Base-by-base conservation (phyloP, 2,888 invertebrate species). In the Eupithecia tripunctaria region DNA sequence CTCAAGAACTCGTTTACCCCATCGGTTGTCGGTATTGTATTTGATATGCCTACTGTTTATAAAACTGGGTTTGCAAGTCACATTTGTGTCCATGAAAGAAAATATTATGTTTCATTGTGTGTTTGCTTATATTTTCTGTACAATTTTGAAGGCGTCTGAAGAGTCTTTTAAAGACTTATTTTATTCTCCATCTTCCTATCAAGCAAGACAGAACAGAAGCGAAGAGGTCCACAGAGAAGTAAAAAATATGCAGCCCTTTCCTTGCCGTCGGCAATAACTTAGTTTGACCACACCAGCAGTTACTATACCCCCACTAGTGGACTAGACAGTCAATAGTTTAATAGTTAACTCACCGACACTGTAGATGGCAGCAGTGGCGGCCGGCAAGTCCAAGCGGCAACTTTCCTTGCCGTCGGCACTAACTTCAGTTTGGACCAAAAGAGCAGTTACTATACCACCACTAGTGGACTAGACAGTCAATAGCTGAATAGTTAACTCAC, bases 351-450 rank as follows among this genome's bases (percentile, higher is more conserved):
- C 89, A 96, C 97, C 98, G 78, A 96, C 95, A 65, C 98, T 96
- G 86, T 98, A 98, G 32, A 97, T 95, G 51, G 97, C 95, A 0
- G 98, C 98, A 1, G 98, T 98, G 82, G 97, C 96, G 29, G 98
- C 32, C n/a, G n/a, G n/a, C n/a, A n/a, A 6, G 32, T 32, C 29
- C 29, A 29, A 29, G 29, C 29, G 5, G 29, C 98, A 67, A 98
- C 98, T 80, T 97, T 97, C 79, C 96, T 94, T 21, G 98, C 98
- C 59, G 97, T 27, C 25, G 4, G 14, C 15, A 27, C 12, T 25
- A 21, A 12, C 56, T 56, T 56, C 1, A 25, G 21, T 25, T 25
- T 56, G 14, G 14, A 21, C 56, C 56, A 25, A 21, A 12, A 10
- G 10, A 0, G 21, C 10, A 5, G 25, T 25, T 14, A 56, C 21